These are phyloP conservation scores for Ceryle rudis DNA, from an alignment of 2,797 vertebrate genomes.

Conservation along the genomic window DNA sequence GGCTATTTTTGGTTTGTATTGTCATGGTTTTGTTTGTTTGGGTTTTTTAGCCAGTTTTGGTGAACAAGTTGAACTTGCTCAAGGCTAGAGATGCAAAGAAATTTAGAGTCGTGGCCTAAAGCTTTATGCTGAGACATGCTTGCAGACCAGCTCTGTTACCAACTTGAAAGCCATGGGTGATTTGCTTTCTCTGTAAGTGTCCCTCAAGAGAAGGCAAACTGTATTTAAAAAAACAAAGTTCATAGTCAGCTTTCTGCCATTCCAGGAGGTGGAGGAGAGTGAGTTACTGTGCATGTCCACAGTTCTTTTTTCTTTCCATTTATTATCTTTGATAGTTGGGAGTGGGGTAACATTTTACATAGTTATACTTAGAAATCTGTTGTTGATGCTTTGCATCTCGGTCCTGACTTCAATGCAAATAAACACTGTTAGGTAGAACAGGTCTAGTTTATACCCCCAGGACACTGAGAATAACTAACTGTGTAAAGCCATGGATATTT, in stretches of 20 bases:
- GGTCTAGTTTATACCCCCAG: background rate
- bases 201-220: background rate
- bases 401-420: background rate
- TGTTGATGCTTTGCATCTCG: background rate
- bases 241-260: background rate
- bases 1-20: background rate
- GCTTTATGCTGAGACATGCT: background rate
- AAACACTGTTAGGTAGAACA: background rate
- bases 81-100: background rate
- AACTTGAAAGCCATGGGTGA: background rate
- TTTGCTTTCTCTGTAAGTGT: background rate
- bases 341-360: background rate
- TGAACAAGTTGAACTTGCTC: background rate
- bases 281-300: background rate
- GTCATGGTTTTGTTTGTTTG: no score
- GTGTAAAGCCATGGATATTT: background rate
- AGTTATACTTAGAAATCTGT: background rate
- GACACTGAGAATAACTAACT: background rate
- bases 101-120: background rate
- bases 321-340: background rate
- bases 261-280: background rate
- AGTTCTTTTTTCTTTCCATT: background rate
- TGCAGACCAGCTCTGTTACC: background rate
- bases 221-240: background rate
- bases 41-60: background rate